Base-by-base conservation (phyloP, 2,113 vertebrate genomes). In the Bostrychus sinensis region DNA sequence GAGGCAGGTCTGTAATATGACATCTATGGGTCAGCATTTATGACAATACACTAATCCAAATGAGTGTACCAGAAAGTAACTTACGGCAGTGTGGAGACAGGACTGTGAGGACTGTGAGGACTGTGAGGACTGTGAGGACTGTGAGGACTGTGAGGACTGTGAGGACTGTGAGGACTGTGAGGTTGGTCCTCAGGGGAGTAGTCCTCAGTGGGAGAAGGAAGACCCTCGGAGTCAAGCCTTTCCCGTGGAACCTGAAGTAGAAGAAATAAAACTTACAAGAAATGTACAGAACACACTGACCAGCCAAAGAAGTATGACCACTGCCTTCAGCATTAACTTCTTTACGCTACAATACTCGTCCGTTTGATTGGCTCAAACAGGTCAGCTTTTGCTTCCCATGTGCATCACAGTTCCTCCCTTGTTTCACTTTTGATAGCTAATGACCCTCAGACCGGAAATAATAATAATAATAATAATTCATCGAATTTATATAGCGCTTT, bases 201-300 rank as follows among this genome's bases (percentile, higher is more conserved):
- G 61, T 90, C 88, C 14, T 91, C 86, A 17, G 65, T 72, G 0
- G 88, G 89, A 1, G 89, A 88, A 0, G 86, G 83, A 46, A 91
- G 83, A 0, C 89, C 90, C 41, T 89, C 87, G 0, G 89, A 89
- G 74, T 88, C 89, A 3, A 89, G 77, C 22, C 86, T 82, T 66
- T 91, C 90, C 58, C 90, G 83, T 11, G 73, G 85, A 45, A 80
- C 63, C 85, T 88, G 32, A 48, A 6, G 19, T 2, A 48, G 28
- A 0, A 7, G 20, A 59, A 13, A 59, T 50, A 45, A 2, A 12
- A 53, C n/a, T n/a, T n/a, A n/a, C n/a, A n/a, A n/a, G n/a, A 1
- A 25, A 2, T 66, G 42, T 14, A 23, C 12, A 25, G 12, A 34
- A 6, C 32, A 34, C 6, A 34, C 6, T 7, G 11, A 22, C 20